Base-by-base conservation (phyloP, 2,888 invertebrate genomes). In the Esperia sulphurella region DNA sequence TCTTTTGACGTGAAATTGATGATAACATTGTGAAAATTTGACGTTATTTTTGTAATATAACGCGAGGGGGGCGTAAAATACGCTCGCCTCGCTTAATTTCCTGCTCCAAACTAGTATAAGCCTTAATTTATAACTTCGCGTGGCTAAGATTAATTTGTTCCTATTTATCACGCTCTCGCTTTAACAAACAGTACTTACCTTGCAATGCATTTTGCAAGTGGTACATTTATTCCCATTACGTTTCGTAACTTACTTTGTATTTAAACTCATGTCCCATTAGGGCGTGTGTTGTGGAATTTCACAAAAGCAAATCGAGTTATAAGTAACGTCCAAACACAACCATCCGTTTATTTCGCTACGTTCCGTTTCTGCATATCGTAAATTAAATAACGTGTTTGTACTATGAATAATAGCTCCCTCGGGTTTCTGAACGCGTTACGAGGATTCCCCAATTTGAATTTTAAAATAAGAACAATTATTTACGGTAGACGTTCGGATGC, bases 281-380 rank as follows among this genome's bases (percentile, higher is more conserved):
- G 61, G 68, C 65, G 67, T 69, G 61, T 78, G 79, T 82, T 79
- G 79, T 77, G 68, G 71, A 73, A 78, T 75, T 78, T 72, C 75
- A 79, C 80, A 82, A 79, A 82, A 73, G 74, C 77, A 83, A 87
- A 87, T 83, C 77, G 69, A 84, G 78, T 87, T 87, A 85, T 71
- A 79, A 76, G 75, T 75, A 81, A 77, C 67, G 66, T 67, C 74
- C 76, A 71, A 72, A 77, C 71, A 68, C 61, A 60, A 78, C 75
- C 79, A 79, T 76, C 75, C 77, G 74, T 82, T 84, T 85, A 82
- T 83, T 81, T 74, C 67, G 65, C 74, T 72, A 69, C 74, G 71
- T 77, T 62, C 75, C 65, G 75, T 77, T 77, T 76, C 71, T 73
- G 77, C 75, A 74, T 79, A 79, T 80, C 75, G 75, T 75, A 84